Conservation (phyloP, 2,113 vertebrate species). For the Potamarius usumacintae region DNA sequence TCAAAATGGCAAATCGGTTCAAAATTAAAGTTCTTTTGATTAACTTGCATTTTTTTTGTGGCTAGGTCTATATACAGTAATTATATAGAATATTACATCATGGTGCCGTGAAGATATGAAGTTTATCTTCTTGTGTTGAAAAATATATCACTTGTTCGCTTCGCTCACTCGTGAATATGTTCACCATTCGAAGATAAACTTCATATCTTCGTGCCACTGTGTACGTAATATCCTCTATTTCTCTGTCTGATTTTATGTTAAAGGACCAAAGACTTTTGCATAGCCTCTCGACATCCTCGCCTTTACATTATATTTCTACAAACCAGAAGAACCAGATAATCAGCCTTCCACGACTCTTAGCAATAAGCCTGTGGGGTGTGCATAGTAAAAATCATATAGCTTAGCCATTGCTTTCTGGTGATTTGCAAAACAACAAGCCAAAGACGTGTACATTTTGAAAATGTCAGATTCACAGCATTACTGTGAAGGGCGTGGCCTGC, state of each 20-base stretch:
- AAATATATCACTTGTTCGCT: too few relatives aligned
- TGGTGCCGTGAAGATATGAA: too few relatives aligned
- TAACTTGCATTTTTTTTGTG: too few relatives aligned
- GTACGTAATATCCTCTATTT: too few relatives aligned
- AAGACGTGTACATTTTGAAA: background rate
- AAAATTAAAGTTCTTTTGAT: too few relatives aligned
- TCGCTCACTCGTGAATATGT: too few relatives aligned
- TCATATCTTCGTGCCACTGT: too few relatives aligned
- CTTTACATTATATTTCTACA: background rate
- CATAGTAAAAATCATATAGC: background rate
- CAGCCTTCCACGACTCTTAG: background rate
- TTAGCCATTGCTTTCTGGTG: background rate
- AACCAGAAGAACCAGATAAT: constrained; percentile 1
- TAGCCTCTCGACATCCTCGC: background rate
- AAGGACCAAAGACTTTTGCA: background rate
- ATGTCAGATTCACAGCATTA: background rate
- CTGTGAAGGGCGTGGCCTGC: background rate
- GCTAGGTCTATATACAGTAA: too few relatives aligned
- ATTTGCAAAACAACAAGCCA: background rate
- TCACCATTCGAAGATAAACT: too few relatives aligned
- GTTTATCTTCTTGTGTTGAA: too few relatives aligned
- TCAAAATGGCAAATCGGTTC: too few relatives aligned
- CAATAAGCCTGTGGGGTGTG: background rate
- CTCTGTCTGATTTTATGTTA: background rate
- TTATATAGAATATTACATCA: too few relatives aligned